Percentiles rank a stretch among this genome's conserved stretches.
phyloP scores from a whole-genome alignment of 2,113 vertebrate species.

The Laterallus jamaicensis region DNA sequence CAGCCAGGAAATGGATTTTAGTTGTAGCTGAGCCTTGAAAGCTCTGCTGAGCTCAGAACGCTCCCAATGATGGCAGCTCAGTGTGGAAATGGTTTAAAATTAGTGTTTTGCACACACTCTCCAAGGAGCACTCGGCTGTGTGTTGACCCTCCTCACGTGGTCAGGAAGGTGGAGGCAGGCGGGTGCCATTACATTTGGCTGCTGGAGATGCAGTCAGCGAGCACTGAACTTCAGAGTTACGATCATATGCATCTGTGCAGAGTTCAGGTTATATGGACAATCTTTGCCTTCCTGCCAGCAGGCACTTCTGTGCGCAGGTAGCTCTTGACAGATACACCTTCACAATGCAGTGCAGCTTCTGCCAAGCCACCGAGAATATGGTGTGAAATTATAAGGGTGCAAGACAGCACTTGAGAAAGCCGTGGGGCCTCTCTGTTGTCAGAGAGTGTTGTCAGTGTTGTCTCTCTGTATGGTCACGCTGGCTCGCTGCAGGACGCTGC shows the following conservation, averaged over 20 bases:
- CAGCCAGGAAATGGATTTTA: neutral
- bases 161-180: neutral
- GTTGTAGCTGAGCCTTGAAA: neutral
- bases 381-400: neutral
- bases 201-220: neutral
- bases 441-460: neutral
- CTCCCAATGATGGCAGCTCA: neutral
- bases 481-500: neutral
- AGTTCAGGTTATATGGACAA: neutral
- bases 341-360: neutral
- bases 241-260: rapidly evolving
- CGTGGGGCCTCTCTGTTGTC: too few relatives aligned
- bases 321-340: rapidly evolving
- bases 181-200: neutral
- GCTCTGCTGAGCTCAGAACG: neutral
- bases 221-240: neutral
- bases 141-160: neutral
- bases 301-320: neutral
- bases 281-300: neutral
- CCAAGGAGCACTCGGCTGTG: neutral
- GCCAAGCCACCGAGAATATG: neutral
- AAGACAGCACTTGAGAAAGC: neutral
- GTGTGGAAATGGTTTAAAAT: neutral
- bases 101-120: neutral
- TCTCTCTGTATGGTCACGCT: neutral